A percentile compares a stretch with the other conserved stretches of the same genome.
phyloP scores from a whole-genome alignment of 2,888 invertebrate species.

The Girardia tigrina region DNA sequence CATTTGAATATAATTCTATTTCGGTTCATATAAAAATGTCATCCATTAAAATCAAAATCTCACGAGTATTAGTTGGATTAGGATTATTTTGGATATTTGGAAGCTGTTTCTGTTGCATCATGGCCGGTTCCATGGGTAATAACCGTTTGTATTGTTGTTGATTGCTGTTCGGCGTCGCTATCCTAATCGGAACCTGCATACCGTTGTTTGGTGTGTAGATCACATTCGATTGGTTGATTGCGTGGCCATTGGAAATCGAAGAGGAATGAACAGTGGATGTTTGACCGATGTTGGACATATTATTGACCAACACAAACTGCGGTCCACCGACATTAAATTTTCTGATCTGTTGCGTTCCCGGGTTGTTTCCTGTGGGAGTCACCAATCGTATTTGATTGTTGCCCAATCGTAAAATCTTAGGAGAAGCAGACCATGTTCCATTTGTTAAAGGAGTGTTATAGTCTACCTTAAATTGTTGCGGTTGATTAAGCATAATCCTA shows the following conservation, averaged over 20 bases:
- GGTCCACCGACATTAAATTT: not conserved
- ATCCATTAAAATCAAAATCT: not conserved
- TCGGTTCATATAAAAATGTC: not conserved
- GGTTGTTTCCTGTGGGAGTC: not conserved
- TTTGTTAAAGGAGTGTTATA: not conserved
- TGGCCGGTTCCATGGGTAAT: not conserved
- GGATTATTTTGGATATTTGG: not conserved
- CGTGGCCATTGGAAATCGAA: not conserved
- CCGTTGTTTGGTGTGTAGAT: not conserved
- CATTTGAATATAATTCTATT: not conserved
- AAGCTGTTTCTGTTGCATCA: constrained; percentile 13
- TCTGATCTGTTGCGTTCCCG: not conserved
- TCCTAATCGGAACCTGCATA: not conserved
- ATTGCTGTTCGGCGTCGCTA: not conserved
- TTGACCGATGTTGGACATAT: not conserved
- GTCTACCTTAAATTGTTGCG: not conserved
- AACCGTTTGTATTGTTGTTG: constrained; percentile 12
- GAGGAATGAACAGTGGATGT: not conserved
- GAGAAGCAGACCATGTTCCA: not conserved
- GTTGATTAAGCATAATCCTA: not conserved
- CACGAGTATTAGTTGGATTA: not conserved
- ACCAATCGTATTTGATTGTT: not conserved
- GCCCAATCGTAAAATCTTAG: not conserved
- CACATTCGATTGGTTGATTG: not conserved
- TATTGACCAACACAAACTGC: constrained; percentile 18